A percentile compares a stretch with the other conserved stretches of the same genome.
phyloP scores from a whole-genome alignment of 2,113 vertebrate species.

The Antennarius striatus region DNA sequence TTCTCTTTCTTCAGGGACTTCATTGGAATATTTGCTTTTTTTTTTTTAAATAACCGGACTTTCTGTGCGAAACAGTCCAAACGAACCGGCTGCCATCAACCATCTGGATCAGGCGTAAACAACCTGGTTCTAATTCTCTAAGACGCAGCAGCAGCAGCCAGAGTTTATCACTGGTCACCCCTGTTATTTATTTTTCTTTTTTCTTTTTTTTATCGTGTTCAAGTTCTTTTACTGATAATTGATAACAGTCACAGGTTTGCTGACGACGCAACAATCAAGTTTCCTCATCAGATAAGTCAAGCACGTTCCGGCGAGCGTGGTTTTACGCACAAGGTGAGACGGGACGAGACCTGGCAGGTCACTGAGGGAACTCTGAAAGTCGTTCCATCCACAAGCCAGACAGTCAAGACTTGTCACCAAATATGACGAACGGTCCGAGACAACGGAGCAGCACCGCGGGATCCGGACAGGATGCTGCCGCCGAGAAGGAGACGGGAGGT shows the following conservation, averaged over 20 bases:
- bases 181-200: neutral
- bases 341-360: neutral
- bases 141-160: neutral
- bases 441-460: slow-evolving; percentile 70
- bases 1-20: neutral
- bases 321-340: slow-evolving; percentile 17
- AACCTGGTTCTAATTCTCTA: neutral
- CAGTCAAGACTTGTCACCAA: neutral
- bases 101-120: neutral
- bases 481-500: slow-evolving; percentile 48
- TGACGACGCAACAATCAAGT: slow-evolving; percentile 33
- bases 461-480: slow-evolving; percentile 61
- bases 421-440: slow-evolving; percentile 82
- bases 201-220: neutral
- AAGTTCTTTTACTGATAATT: neutral
- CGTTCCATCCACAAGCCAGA: neutral
- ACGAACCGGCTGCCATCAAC: neutral
- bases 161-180: neutral
- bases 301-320: slow-evolving; percentile 12
- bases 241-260: slow-evolving; percentile 2
- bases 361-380: neutral
- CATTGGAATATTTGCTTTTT: slow-evolving; percentile 45
- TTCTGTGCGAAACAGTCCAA: neutral
- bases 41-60: slow-evolving; percentile 27
- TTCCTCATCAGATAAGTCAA: slow-evolving; percentile 27